phyloP scores from a whole-genome alignment of 2,113 vertebrate genomes.

The Tympanuchus pallidicinctus region DNA sequence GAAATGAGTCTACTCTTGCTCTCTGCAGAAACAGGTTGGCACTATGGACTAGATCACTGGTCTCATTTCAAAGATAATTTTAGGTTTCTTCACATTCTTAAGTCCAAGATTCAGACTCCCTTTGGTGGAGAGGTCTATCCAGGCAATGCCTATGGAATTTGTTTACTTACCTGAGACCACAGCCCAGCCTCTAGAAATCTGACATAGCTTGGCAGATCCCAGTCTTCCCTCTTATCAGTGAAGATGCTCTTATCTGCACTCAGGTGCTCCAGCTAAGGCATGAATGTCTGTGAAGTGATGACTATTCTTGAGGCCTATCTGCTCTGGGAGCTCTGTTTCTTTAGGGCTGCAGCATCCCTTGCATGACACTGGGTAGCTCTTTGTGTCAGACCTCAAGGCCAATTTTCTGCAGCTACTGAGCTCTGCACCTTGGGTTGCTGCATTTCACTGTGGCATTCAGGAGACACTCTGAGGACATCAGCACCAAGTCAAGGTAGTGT shows the following conservation, averaged over 20 bases:
- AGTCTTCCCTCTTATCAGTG: neutral
- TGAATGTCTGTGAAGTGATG: neutral
- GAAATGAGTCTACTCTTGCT: neutral
- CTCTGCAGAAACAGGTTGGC: neutral
- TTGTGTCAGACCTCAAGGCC: neutral
- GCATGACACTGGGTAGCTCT: accelerated
- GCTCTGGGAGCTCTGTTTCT: neutral
- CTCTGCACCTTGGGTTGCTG: neutral
- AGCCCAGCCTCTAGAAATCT: neutral
- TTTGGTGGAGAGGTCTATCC: neutral
- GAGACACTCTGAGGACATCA: neutral
- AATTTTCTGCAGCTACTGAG: neutral
- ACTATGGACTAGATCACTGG: neutral
- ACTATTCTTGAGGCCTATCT: neutral
- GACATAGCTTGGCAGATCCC: neutral
- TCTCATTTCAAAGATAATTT: neutral
- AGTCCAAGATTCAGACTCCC: neutral
- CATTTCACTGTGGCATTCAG: neutral
- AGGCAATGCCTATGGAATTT: neutral
- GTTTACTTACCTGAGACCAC: neutral
- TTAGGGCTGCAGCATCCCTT: neutral
- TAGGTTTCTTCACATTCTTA: neutral
- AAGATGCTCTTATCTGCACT: neutral
- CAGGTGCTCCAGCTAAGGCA: neutral
- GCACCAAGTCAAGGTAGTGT: neutral